Evolutionary conservation across 2,888 invertebrate genomes (phyloP).

Genomic region (Agrotis ipsilon): DNA sequence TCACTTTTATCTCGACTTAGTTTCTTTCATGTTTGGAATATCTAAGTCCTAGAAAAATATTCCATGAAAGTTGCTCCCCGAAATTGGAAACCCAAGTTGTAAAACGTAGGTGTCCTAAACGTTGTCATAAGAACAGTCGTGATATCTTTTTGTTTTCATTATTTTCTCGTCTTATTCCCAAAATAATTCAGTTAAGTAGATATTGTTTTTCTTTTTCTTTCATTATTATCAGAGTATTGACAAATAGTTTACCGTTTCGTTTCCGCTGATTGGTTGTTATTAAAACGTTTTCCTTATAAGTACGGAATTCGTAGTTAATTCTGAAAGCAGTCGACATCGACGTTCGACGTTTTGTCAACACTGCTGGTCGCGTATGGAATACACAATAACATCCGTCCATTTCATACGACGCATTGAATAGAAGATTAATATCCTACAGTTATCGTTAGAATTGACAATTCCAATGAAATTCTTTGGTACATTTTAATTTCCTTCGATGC

Average conservation of each 20-base stretch:
- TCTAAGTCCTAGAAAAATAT: constrained; percentile 34
- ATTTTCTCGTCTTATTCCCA: neutral
- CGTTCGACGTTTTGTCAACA: constrained; percentile 77
- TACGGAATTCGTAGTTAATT: constrained; percentile 57
- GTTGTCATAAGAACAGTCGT: constrained; percentile 9
- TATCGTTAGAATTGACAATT: constrained; percentile 46
- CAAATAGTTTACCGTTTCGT: constrained; percentile 40
- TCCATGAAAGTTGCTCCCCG: constrained; percentile 18
- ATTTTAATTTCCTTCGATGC: constrained; percentile 21
- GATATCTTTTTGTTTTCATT: constrained; percentile 12
- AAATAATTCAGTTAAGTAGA: neutral
- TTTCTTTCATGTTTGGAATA: constrained; percentile 34
- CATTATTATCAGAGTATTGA: constrained; percentile 18
- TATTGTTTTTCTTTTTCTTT: neutral
- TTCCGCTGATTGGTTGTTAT: constrained; percentile 50
- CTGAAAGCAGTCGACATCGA: constrained; percentile 54
- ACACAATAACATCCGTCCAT: constrained; percentile 75
- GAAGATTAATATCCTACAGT: constrained; percentile 59
- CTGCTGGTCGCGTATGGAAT: constrained; percentile 69
- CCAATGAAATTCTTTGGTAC: constrained; percentile 23
- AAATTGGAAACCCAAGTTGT: constrained; percentile 36
- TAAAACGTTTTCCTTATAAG: constrained; percentile 60
- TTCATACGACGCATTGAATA: constrained; percentile 57
- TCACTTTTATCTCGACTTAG: constrained; percentile 29
- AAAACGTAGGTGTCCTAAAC: constrained; percentile 18